phyloP scores from a whole-genome alignment of 92 coral and sea anemone species.

The Porites lobata region DNA sequence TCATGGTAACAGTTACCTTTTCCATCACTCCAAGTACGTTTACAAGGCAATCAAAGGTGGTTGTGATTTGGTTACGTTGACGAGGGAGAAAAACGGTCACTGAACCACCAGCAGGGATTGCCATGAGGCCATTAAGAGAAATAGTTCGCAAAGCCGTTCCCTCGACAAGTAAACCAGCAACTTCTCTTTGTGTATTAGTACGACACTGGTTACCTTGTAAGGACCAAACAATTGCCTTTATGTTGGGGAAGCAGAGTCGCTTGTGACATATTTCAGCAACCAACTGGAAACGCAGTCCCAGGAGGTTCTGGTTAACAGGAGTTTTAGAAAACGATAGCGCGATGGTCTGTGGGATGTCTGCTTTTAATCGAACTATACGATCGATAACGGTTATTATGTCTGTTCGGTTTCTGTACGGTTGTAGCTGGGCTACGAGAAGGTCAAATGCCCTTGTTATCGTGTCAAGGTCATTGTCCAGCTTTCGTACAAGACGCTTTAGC shows the following conservation, averaged over 20 bases:
- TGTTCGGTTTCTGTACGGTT: slow-evolving; percentile 32
- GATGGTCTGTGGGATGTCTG: slow-evolving; percentile 28
- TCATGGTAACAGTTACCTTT: not conserved
- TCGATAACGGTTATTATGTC: not conserved
- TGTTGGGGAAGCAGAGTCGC: slow-evolving; percentile 20
- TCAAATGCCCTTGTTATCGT: slow-evolving; percentile 14
- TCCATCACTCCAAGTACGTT: not conserved
- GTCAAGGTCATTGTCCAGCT: slow-evolving; percentile 23
- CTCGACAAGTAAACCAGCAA: slow-evolving; percentile 4
- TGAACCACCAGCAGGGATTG: not conserved
- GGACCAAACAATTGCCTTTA: slow-evolving; percentile 12
- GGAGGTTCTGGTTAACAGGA: slow-evolving; percentile 1
- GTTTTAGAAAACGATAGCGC: slow-evolving; percentile 16
- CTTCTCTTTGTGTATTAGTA: not conserved
- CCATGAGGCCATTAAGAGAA: not conserved
- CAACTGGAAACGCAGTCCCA: slow-evolving; percentile 4
- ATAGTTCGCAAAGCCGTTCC: slow-evolving; percentile 13
- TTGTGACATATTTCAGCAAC: slow-evolving; percentile 21
- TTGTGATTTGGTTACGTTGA: not conserved
- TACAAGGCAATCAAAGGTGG: slow-evolving; percentile 7
- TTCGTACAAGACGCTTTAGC: not conserved
- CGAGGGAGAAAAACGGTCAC: not conserved
- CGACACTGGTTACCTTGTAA: slow-evolving; percentile 8
- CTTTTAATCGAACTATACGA: not conserved
- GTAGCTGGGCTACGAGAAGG: slow-evolving; percentile 15